Evolutionary conservation across 2,888 invertebrate species (phyloP).

Genomic region (Orthonychiurus folsomi): DNA sequence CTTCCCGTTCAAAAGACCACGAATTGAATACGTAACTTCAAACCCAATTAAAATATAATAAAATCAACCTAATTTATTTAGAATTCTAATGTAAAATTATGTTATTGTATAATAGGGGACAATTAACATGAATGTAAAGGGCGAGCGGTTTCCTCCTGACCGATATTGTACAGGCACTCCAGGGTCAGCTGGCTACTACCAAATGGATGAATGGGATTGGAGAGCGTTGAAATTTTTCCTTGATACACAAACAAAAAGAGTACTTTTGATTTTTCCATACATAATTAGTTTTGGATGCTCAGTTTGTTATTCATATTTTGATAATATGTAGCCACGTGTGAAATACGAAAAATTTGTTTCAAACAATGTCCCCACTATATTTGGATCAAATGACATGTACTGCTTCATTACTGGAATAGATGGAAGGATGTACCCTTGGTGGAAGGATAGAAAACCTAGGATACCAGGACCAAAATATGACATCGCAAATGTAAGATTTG

Average conservation of each 20-base stretch:
- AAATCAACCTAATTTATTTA: background rate
- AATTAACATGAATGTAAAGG: background rate
- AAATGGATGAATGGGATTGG: conserved; percentile 5
- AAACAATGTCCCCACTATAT: conserved; percentile 28
- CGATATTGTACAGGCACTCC: background rate
- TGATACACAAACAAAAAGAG: background rate
- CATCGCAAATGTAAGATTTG: conserved; percentile 26
- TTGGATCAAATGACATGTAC: conserved; percentile 32
- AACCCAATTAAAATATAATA: background rate
- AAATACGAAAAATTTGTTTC: conserved; percentile 29
- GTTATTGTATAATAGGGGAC: too few relatives aligned
- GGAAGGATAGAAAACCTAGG: conserved; percentile 16
- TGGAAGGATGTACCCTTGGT: conserved; percentile 33
- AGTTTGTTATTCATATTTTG: background rate
- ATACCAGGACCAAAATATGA: conserved; percentile 32
- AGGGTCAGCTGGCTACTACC: background rate
- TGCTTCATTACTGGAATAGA: conserved; percentile 31
- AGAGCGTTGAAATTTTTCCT: conserved; percentile 3
- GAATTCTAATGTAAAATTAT: too few relatives aligned
- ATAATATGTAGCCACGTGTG: conserved; percentile 22
- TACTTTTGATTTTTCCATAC: background rate
- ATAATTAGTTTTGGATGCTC: background rate
- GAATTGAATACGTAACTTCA: conserved; percentile 16
- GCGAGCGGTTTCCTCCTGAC: conserved; percentile 9
- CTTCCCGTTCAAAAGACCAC: conserved; percentile 14